A percentile compares a stretch with the other conserved stretches of the same genome.
Conservation (phyloP, 2,888 invertebrate species). For the Frankliniella fusca region DNA sequence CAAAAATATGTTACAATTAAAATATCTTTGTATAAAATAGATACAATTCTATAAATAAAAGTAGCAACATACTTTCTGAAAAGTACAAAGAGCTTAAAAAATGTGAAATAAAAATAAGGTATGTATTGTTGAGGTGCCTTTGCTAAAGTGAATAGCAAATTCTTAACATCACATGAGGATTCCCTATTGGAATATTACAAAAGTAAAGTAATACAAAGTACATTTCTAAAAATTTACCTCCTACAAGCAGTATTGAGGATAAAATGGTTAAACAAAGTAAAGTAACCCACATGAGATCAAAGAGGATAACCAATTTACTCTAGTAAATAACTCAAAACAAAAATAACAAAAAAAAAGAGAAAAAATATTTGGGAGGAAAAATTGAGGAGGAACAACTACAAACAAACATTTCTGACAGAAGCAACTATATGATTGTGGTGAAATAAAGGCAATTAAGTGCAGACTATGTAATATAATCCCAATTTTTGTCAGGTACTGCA, state of each 20-base stretch:
- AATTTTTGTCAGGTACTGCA: constrained; percentile 10
- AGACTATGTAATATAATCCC: background rate
- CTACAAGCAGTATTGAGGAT: no score
- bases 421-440: no score
- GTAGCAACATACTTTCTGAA: background rate
- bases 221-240: no score
- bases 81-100: background rate
- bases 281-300: no score
- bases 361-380: no score
- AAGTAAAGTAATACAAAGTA: background rate
- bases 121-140: background rate
- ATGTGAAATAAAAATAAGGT: background rate
- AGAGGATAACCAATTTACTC: background rate
- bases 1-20: background rate
- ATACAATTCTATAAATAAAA: background rate
- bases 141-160: background rate
- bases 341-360: background rate
- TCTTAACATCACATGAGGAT: background rate
- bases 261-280: no score
- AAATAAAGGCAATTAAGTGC: background rate
- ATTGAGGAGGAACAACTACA: background rate
- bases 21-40: background rate
- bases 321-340: background rate
- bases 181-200: background rate
- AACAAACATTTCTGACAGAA: background rate